These are phyloP conservation scores for Coregonus suidteri DNA, from an alignment of 2,797 vertebrate genomes.

Conservation along the genomic window DNA sequence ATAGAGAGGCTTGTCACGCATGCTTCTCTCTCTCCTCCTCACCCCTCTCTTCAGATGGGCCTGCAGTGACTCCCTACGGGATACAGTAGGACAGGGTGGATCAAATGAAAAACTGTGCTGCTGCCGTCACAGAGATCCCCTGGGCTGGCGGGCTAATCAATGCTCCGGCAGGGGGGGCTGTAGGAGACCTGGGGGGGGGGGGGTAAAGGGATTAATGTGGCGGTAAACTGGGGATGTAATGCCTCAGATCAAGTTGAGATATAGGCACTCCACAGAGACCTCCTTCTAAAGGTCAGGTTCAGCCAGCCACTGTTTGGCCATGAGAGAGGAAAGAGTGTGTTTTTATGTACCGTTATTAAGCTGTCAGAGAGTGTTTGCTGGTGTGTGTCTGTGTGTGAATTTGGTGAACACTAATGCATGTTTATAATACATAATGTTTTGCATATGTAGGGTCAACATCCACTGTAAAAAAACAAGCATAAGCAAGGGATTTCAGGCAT, in stretches of 20 bases:
- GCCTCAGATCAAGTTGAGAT: slow-evolving; percentile 44
- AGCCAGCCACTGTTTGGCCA: neutral
- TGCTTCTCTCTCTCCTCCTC: slow-evolving; percentile 5
- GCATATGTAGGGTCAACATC: neutral
- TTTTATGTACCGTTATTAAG: slow-evolving; percentile 30
- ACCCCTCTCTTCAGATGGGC: slow-evolving; percentile 13
- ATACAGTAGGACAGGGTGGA: slow-evolving; percentile 18
- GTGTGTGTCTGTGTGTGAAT: slow-evolving; percentile 8
- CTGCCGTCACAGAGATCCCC: slow-evolving; percentile 11
- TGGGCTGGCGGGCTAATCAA: slow-evolving; percentile 1
- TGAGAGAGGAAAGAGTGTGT: slow-evolving; percentile 1
- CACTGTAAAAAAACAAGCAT: neutral
- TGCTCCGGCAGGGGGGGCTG: slow-evolving; percentile 1
- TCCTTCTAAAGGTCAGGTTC: slow-evolving; percentile 47
- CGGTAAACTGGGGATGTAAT: slow-evolving; percentile 43
- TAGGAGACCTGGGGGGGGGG: slow-evolving; percentile 9
- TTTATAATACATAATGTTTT: neutral
- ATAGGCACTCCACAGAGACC: slow-evolving; percentile 24
- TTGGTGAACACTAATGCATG: neutral
- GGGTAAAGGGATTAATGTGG: slow-evolving; percentile 41
- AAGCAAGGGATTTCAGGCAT: slow-evolving; percentile 16
- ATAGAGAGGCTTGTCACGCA: neutral
- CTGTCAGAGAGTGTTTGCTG: slow-evolving; percentile 9
- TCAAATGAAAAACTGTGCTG: slow-evolving; percentile 22
- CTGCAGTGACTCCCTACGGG: slow-evolving; percentile 14